Percentiles rank a stretch among this genome's conserved stretches.
Evolutionary conservation across 2,888 invertebrate species (phyloP).

Genomic region (Amiota mariae): DNA sequence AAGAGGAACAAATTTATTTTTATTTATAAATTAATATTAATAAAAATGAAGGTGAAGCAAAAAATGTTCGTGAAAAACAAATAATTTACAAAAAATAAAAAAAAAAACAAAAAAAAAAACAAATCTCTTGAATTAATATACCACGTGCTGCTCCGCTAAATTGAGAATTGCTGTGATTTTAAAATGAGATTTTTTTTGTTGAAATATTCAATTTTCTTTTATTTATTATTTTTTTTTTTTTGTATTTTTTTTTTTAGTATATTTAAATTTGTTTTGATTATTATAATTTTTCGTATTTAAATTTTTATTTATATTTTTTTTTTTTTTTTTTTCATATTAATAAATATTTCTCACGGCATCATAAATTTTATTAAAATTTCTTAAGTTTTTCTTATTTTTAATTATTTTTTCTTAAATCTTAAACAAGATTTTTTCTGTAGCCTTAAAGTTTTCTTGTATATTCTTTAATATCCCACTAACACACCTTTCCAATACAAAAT

Average conservation of each 20-base stretch:
- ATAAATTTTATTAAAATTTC: too few species aligned
- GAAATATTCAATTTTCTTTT: background rate
- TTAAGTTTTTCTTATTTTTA: too few species aligned
- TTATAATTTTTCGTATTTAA: too few species aligned
- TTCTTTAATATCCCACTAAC: background rate
- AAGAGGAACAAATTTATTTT: conserved; percentile 39
- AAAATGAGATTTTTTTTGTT: background rate
- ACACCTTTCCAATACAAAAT: background rate
- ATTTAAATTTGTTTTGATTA: too few species aligned
- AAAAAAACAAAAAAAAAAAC: too few species aligned
- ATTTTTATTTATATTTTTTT: too few species aligned
- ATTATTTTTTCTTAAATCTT: background rate
- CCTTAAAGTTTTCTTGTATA: background rate
- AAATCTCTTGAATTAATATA: background rate
- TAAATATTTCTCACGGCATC: too few species aligned
- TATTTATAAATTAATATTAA: conserved; percentile 61
- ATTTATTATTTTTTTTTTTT: background rate
- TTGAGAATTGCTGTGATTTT: background rate
- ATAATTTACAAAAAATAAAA: background rate
- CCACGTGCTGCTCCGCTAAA: conserved; percentile 2
- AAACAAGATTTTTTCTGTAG: conserved; percentile 44
- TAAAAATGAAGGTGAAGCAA: conserved; percentile 63
- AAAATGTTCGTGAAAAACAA: background rate
- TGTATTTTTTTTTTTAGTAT: background rate
- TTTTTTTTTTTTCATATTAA: too few species aligned